phyloP scores from a whole-genome alignment of 2,888 invertebrate genomes.

The Lysandra coridon region DNA sequence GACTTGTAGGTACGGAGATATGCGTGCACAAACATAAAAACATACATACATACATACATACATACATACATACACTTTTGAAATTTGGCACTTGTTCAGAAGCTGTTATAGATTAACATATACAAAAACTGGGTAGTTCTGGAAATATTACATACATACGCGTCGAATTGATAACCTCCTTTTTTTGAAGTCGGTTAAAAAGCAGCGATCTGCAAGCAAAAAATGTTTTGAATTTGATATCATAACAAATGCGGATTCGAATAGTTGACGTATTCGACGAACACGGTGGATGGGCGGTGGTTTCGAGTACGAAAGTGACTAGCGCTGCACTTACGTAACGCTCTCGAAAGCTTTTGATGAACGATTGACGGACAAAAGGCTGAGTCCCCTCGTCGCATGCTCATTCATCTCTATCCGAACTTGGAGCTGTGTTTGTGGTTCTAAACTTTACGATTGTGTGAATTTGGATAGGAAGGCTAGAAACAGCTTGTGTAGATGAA shows the following conservation, averaged over 20 bases:
- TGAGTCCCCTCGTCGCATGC: neutral
- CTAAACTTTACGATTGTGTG: neutral
- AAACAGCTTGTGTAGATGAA: neutral
- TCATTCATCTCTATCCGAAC: neutral
- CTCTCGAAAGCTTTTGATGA: neutral
- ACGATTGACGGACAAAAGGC: slow-evolving; percentile 2
- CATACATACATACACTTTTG: too few species aligned
- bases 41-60: too few species aligned
- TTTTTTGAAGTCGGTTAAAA: neutral
- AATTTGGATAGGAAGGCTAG: neutral
- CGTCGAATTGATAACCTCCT: too few species aligned
- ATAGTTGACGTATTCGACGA: neutral
- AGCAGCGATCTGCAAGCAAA: neutral
- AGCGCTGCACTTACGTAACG: neutral
- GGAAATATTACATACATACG: too few species aligned
- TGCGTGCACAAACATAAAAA: too few species aligned
- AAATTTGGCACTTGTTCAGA: too few species aligned
- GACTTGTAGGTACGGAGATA: too few species aligned
- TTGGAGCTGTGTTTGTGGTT: neutral
- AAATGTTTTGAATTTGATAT: neutral
- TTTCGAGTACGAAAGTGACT: neutral
- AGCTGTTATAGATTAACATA: too few species aligned
- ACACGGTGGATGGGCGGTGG: neutral
- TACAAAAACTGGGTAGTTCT: too few species aligned
- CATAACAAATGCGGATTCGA: neutral